A percentile compares a stretch with the other conserved stretches of the same genome.
Conservation (phyloP, 2,888 invertebrate genomes). For the Melipona beecheii region DNA sequence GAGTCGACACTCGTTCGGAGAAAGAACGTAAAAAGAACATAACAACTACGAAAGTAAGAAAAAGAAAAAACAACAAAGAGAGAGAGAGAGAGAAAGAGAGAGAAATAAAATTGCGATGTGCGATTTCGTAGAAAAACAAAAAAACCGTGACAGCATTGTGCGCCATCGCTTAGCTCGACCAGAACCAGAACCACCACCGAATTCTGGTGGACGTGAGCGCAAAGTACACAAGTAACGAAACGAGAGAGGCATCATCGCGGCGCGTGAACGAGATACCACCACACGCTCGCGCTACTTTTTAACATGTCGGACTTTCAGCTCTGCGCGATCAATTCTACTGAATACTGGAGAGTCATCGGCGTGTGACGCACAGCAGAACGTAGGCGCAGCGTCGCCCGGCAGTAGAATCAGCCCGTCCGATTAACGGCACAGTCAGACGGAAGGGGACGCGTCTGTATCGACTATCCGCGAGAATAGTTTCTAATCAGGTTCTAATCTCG, state of each 20-base stretch:
- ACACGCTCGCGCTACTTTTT: background rate
- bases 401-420: slow-evolving; percentile 7
- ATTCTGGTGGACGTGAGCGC: background rate
- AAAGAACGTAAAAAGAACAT: background rate
- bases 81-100: background rate
- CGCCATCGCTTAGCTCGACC: background rate
- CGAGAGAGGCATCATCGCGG: background rate
- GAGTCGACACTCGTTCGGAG: background rate
- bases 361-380: background rate
- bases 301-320: slow-evolving; percentile 40
- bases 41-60: background rate
- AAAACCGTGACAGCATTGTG: background rate
- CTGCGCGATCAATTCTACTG: slow-evolving; percentile 15
- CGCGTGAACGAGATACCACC: slow-evolving; percentile 28
- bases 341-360: slow-evolving; percentile 2
- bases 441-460: background rate
- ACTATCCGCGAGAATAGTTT: background rate
- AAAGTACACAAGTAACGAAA: background rate
- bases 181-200: background rate
- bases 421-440: background rate
- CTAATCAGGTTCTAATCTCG: slow-evolving; percentile 2
- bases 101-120: background rate
- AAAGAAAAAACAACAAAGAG: background rate
- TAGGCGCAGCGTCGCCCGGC: background rate
- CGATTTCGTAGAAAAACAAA: background rate